phyloP scores from a whole-genome alignment of 2,888 invertebrate species.

The Synergus itoensis region DNA sequence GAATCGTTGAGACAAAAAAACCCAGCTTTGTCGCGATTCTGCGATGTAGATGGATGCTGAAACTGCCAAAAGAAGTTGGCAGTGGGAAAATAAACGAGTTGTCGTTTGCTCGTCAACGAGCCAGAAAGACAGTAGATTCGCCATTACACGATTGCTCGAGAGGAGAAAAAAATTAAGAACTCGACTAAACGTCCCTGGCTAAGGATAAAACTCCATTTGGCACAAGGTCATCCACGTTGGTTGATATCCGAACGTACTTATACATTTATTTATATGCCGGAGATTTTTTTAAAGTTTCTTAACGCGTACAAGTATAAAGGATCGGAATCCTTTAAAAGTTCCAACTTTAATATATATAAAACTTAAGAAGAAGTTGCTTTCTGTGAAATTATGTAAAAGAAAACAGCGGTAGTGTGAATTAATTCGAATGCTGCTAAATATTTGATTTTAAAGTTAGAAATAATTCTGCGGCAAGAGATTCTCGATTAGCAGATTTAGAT shows the following conservation, averaged over 20 bases:
- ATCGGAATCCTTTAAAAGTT: background rate
- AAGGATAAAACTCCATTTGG: conserved; percentile 70
- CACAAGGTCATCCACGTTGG: conserved; percentile 68
- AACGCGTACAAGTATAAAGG: background rate
- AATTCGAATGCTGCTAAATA: background rate
- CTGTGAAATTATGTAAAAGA: too few species aligned
- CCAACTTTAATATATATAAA: too few species aligned
- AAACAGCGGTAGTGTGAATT: background rate
- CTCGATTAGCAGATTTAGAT: background rate
- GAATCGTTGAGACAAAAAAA: too few species aligned
- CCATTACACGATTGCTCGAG: background rate
- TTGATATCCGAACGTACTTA: conserved; percentile 48
- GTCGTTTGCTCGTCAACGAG: background rate
- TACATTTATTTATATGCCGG: conserved; percentile 44
- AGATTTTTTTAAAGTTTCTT: background rate
- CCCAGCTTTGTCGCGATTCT: background rate
- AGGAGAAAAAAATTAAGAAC: conserved; percentile 41
- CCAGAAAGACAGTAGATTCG: background rate
- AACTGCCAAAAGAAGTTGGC: background rate
- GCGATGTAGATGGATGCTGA: background rate
- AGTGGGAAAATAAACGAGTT: background rate
- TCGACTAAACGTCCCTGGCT: conserved; percentile 63
- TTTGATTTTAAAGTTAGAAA: too few species aligned
- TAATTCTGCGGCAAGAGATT: background rate
- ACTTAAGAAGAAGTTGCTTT: too few species aligned